Evolutionary conservation across 2,113 vertebrate species (phyloP).

Genomic region (Osmerus mordax): DNA sequence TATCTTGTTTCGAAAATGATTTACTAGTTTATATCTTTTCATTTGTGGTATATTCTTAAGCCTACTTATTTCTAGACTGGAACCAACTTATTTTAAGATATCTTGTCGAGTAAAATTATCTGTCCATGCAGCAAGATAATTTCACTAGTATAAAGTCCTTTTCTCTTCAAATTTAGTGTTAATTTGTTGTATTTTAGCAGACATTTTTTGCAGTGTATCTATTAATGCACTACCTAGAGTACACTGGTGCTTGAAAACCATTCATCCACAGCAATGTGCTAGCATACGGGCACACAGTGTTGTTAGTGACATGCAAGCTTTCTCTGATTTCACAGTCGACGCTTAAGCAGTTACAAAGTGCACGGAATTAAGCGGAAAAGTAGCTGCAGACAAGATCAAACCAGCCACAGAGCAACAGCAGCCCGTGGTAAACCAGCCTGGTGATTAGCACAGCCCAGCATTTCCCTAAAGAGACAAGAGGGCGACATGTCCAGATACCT

Average conservation of each 20-base stretch:
- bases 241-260: neutral
- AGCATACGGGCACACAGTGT: slow-evolving; percentile 11
- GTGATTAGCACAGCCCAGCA: slow-evolving; percentile 40
- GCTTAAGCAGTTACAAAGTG: neutral
- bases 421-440: slow-evolving; percentile 23
- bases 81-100: no score
- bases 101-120: no score
- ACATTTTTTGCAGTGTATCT: no score
- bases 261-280: slow-evolving; percentile 5
- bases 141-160: no score
- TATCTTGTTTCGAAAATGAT: no score
- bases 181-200: no score
- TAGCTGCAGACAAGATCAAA: neutral
- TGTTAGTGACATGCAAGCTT: slow-evolving; percentile 27
- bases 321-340: neutral
- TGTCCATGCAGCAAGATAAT: no score
- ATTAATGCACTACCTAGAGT: no score
- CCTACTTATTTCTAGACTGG: no score
- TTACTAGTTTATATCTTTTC: no score
- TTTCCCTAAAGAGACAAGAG: slow-evolving; percentile 49
- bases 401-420: slow-evolving; percentile 15
- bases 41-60: no score
- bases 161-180: no score
- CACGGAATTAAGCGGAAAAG: neutral
- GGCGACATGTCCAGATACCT: slow-evolving; percentile 76